phyloP scores from a whole-genome alignment of 23 tunicate species.

The Trididemnum miniatum region DNA sequence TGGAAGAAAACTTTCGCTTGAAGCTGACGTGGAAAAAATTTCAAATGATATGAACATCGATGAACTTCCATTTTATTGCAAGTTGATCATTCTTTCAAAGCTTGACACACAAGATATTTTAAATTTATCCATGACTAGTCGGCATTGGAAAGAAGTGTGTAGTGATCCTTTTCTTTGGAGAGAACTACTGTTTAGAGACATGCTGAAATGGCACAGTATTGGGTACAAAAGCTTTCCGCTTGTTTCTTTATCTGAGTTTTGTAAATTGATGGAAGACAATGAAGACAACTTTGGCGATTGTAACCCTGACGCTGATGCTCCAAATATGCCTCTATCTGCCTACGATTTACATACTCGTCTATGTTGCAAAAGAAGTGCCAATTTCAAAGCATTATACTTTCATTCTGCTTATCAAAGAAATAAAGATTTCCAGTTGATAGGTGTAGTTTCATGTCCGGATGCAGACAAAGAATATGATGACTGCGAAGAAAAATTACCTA shows the following conservation, averaged over 20 bases:
- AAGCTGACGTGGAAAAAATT: neutral
- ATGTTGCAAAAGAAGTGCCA: slow-evolving; percentile 28
- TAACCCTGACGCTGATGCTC: neutral
- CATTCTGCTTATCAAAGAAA: slow-evolving; percentile 79
- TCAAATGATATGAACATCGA: slow-evolving; percentile 23
- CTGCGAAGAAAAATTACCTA: neutral
- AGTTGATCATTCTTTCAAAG: slow-evolving; percentile 69
- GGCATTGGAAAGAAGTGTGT: slow-evolving; percentile 76
- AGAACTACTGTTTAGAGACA: slow-evolving; percentile 74
- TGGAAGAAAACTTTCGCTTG: too few relatives aligned
- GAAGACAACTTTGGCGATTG: neutral
- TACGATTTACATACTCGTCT: slow-evolving; percentile 36
- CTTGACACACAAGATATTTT: slow-evolving; percentile 75
- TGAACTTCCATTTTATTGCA: slow-evolving; percentile 83
- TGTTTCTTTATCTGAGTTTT: slow-evolving; percentile 20
- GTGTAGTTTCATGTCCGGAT: slow-evolving; percentile 21
- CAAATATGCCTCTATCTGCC: neutral
- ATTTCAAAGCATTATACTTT: slow-evolving; percentile 81
- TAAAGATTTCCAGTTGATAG: slow-evolving; percentile 33
- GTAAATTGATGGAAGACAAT: neutral
- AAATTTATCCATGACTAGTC: slow-evolving; percentile 61
- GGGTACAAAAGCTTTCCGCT: slow-evolving; percentile 82
- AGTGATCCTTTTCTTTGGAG: slow-evolving; percentile 89
- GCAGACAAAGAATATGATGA: slow-evolving; percentile 39
- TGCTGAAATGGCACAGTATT: slow-evolving; percentile 70